These are phyloP conservation scores for Aleiodes sp. DNA, from an alignment of 1,140 invertebrate species.

Conservation along the genomic window DNA sequence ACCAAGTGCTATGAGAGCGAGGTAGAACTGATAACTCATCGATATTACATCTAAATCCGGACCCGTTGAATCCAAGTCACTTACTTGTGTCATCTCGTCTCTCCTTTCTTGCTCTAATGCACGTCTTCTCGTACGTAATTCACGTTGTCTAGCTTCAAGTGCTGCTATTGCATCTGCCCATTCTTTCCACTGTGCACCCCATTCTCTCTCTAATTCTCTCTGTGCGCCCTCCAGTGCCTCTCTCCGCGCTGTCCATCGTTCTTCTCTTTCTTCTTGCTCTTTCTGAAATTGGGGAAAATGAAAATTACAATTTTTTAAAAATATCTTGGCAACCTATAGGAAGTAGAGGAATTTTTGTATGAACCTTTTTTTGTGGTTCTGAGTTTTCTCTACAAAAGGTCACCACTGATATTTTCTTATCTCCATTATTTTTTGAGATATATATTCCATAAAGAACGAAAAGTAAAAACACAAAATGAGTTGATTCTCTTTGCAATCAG, in stretches of 20 bases:
- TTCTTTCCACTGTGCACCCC: conserved; percentile 63
- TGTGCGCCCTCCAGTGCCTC: conserved; percentile 66
- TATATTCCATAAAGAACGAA: no score
- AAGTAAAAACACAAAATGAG: no score
- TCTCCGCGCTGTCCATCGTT: conserved; percentile 63
- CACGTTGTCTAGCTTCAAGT: conserved; percentile 62
- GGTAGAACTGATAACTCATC: conserved; percentile 63
- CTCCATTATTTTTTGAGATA: no score
- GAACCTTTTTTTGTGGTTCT: no score
- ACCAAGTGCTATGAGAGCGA: conserved; percentile 62
- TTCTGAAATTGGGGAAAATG: conserved; percentile 50
- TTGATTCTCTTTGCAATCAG: no score
- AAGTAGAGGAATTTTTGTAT: no score
- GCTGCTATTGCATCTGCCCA: conserved; percentile 63
- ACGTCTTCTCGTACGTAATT: conserved; percentile 60
- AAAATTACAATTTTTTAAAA: neutral
- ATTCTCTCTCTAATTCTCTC: conserved; percentile 65
- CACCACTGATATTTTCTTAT: no score
- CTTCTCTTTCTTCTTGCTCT: conserved; percentile 66
- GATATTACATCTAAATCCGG: conserved; percentile 60
- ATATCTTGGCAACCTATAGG: neutral
- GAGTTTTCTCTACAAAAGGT: no score
- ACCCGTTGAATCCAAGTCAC: conserved; percentile 59
- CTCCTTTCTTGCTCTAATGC: conserved; percentile 64
- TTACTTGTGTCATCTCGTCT: conserved; percentile 68